These are phyloP conservation scores for Ruditapes philippinarum DNA, from an alignment of 1,140 invertebrate species.

Conservation along the genomic window DNA sequence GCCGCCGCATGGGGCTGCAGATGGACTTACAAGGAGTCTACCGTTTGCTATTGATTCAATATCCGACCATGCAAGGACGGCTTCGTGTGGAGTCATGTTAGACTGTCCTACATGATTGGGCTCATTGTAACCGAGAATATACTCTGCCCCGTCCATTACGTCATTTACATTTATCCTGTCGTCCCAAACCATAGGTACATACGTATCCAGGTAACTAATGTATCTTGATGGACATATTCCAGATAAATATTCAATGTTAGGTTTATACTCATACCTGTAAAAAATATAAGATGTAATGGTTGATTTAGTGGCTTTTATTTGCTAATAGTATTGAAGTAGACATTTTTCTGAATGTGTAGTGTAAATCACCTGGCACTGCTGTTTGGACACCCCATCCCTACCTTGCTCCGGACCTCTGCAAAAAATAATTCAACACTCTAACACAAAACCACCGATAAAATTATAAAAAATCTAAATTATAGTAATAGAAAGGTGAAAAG, in stretches of 20 bases:
- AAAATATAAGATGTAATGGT: too few species aligned
- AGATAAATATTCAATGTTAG: not conserved
- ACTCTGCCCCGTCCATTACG: constrained; percentile 10
- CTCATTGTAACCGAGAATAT: constrained; percentile 72
- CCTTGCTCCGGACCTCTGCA: too few species aligned
- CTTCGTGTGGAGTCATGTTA: constrained; percentile 61
- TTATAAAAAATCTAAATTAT: too few species aligned
- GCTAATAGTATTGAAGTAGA: too few species aligned
- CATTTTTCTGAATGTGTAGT: too few species aligned
- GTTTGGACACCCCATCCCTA: too few species aligned
- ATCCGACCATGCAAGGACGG: constrained; percentile 56
- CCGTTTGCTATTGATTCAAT: constrained; percentile 51
- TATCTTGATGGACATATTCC: not conserved
- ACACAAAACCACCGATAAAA: too few species aligned
- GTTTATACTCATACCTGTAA: not conserved
- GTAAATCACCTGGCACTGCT: too few species aligned
- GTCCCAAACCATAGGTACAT: constrained; percentile 71
- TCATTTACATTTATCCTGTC: not conserved
- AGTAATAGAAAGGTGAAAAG: too few species aligned
- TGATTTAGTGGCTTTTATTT: too few species aligned
- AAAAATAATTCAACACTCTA: too few species aligned
- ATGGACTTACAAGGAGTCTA: constrained; percentile 30
- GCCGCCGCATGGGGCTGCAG: constrained; percentile 1
- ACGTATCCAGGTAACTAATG: not conserved
- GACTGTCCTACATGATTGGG: constrained; percentile 70